Base-by-base conservation (phyloP, 2,888 invertebrate genomes). In the Aporophyla nigra region DNA sequence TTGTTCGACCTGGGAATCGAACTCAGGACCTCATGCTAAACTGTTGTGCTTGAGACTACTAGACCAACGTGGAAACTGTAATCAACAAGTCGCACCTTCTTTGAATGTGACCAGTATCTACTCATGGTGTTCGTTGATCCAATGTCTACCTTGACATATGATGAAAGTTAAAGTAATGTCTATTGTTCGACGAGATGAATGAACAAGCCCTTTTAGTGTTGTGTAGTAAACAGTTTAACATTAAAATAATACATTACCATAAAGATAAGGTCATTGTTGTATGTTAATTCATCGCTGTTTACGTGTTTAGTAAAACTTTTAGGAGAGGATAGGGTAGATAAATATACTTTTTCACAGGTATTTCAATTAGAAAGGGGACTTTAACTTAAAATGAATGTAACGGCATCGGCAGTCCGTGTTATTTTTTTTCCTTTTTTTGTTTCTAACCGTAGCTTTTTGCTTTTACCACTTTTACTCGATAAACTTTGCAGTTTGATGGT, bases 131-230 rank as follows among this genome's bases (percentile, higher is more conserved):
- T 56, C 24, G 53, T 9, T 51, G 46, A n/a, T 78, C 7, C 16
- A 40, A 33, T 24, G 21, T 51, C 16, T 49, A n/a, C 63, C 14
- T 72, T 56, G 63, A 33, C 59, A 24, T 46, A 2, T 46, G 33
- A 33, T 2, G 49, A 58, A 69, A 24, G 46, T 46, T 59, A 69
- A 65, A 82, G 54, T 2, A 53, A 16, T 43, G 33, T 21, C 54
- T 65, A 69, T 76, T 76, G 71, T 81, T 72, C 14, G 27, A 46
- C 19, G 21, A 40, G 9, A 49, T 56, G 4, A 51, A 51, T 66
- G 21, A 49, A 58, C 49, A 54, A 76, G 46, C 40, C 58, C 61
- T 61, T 63, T 56, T 24, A 51, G 9, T n/a, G 33, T 79, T 61
- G n/a, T 54, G 79, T 54, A 19, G 65, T 54, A 46, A 24, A n/a